phyloP scores from a whole-genome alignment of 2,888 invertebrate genomes.

The Dasysyrphus tricinctus region DNA sequence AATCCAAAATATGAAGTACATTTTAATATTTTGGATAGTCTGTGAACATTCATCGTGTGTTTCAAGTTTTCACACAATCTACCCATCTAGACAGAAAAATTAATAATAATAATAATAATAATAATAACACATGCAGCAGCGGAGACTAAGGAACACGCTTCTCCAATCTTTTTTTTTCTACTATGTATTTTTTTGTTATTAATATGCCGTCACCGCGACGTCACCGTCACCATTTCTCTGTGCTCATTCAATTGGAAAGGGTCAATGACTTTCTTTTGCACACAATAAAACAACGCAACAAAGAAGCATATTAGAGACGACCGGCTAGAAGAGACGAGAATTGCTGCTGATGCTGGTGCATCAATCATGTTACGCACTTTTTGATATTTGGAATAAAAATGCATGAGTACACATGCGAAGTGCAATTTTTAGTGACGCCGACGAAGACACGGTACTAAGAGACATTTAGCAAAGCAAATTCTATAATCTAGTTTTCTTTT shows the following conservation, averaged over 20 bases:
- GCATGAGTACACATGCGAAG: conserved; percentile 45
- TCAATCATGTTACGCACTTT: conserved; percentile 70
- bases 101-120: conserved; percentile 31
- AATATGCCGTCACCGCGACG: conserved; percentile 49
- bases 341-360: background rate
- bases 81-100: conserved; percentile 19
- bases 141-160: conserved; percentile 54
- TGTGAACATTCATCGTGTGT: conserved; percentile 8
- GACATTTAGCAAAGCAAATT: conserved; percentile 12
- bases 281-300: conserved; percentile 55
- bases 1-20: conserved; percentile 16
- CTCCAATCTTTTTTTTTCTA: conserved; percentile 38
- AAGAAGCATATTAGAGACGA: conserved; percentile 34
- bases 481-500: conserved; percentile 14
- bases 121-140: conserved; percentile 48
- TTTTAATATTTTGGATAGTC: conserved; percentile 12
- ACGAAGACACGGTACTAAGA: background rate
- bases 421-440: conserved; percentile 26
- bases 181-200: background rate
- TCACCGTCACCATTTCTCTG: conserved; percentile 58
- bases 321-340: conserved; percentile 5
- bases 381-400: conserved; percentile 66
- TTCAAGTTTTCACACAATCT: conserved; percentile 19
- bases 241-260: conserved; percentile 72
- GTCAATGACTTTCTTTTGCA: conserved; percentile 64